Base-by-base conservation (phyloP, 2,888 invertebrate species). In the Philereme transversata region DNA sequence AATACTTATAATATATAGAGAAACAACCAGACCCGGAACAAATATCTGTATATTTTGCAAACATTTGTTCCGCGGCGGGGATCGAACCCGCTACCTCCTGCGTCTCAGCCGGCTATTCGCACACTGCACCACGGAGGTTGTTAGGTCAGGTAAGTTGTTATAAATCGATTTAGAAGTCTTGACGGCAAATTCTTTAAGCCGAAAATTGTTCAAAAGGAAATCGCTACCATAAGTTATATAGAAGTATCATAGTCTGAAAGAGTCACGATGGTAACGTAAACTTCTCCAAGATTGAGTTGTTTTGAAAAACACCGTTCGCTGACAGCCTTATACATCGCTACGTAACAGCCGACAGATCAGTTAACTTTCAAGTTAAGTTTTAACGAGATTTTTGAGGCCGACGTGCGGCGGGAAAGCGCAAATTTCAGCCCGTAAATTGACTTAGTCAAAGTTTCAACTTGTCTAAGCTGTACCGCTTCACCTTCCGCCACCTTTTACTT, bases 311-410 rank as follows among this genome's bases (percentile, higher is more conserved):
- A 67, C 57, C 53, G 58, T 65, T 64, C 45, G 47, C 57, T 48
- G 58, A 52, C 60, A 63, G 68, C 69, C 57, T 60, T 63, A 61
- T 51, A 68, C 70, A 60, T 55, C 53, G 68, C 69, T 68, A 59
- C 50, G 52, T 64, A 63, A 65, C 67, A 72, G 50, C 62, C 69
- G 65, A 67, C 65, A 70, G 68, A 77, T 75, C 52, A 66, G 70
- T 72, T 75, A 78, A 77, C 74, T 76, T 76, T 60, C 62, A 34
- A 65, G 63, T 70, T 75, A 84, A 85, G 81, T 86, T 87, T 83
- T 86, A 87, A 87, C 82, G 82, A 87, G 86, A 81, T 86, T 87
- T 86, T 85, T 84, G 82, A 79, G 79, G 81, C 69, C 64, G 54
- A 66, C 76, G 75, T 73, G 76, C 75, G 80, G 78, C 72, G 61